Evolutionary conservation across 2,888 invertebrate species (phyloP).

Genomic region (Euplagia quadripunctaria): DNA sequence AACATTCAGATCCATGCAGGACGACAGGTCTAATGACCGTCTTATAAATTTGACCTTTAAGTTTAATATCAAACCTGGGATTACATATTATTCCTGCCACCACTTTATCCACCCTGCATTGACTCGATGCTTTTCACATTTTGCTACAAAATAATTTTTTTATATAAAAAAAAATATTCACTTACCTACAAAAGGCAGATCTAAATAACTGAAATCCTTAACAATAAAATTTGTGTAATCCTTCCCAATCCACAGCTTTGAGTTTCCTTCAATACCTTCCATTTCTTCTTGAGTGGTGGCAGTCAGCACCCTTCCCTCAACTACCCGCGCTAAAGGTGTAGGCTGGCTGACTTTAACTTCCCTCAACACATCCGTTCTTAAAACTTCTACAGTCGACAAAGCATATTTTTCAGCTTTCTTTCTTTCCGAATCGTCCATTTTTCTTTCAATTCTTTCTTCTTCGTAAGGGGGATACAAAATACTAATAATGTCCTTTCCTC

Average conservation of each 20-base stretch:
- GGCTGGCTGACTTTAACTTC: constrained; percentile 62
- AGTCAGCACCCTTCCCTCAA: constrained; percentile 75
- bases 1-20: no score
- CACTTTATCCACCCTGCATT: no score
- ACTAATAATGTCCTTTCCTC: constrained; percentile 82
- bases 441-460: constrained; percentile 77
- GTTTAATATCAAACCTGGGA: no score
- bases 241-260: constrained; percentile 98
- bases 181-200: constrained; percentile 92
- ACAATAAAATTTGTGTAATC: constrained; percentile 98
- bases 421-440: constrained; percentile 79
- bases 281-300: constrained; percentile 71
- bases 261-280: constrained; percentile 88
- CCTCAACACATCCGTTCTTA: constrained; percentile 71
- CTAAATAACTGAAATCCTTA: constrained; percentile 96
- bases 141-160: no score
- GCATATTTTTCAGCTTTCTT: constrained; percentile 84
- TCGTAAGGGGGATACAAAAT: constrained; percentile 82
- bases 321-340: constrained; percentile 77
- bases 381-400: constrained; percentile 74
- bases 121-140: no score
- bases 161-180: not conserved
- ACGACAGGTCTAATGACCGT: no score
- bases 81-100: no score
- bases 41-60: no score